Percentiles rank a stretch among this genome's conserved stretches.
phyloP scores from a whole-genome alignment of 2,113 vertebrate species.

The Melanerpes aurifrons region DNA sequence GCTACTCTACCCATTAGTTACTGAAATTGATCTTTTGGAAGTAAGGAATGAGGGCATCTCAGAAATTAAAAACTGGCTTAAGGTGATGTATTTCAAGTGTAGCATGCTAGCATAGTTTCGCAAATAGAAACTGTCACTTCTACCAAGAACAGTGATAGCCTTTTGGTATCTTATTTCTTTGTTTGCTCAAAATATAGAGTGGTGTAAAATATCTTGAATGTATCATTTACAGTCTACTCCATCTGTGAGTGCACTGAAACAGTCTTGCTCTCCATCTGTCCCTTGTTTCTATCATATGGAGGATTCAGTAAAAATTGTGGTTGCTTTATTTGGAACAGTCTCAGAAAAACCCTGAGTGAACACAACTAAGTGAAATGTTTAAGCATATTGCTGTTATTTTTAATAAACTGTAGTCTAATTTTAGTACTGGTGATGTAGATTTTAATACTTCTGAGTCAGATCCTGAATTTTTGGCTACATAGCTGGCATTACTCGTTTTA shows the following conservation, averaged over 20 bases:
- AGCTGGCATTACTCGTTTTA: not conserved
- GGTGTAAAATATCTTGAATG: not conserved
- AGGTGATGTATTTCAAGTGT: not conserved
- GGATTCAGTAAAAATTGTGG: not conserved
- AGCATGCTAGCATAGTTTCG: not conserved
- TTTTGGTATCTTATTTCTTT: slow-evolving; percentile 23
- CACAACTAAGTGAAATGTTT: not conserved
- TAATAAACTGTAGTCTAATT: not conserved
- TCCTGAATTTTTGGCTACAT: not conserved
- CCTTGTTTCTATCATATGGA: not conserved
- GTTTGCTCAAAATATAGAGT: slow-evolving; percentile 41
- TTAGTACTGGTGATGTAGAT: not conserved
- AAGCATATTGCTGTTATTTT: not conserved
- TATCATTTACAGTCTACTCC: not conserved
- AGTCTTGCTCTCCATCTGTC: slow-evolving; percentile 49
- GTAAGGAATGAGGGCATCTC: not conserved
- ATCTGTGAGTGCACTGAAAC: slow-evolving; percentile 22
- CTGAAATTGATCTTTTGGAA: not conserved
- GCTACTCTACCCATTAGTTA: not conserved
- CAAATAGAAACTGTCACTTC: not conserved
- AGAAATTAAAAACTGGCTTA: not conserved
- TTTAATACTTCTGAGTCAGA: not conserved
- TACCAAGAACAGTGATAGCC: not conserved
- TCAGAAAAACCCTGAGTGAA: not conserved
- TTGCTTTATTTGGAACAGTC: not conserved